Conservation (phyloP, 2,888 invertebrate genomes). For the Patella depressa region DNA sequence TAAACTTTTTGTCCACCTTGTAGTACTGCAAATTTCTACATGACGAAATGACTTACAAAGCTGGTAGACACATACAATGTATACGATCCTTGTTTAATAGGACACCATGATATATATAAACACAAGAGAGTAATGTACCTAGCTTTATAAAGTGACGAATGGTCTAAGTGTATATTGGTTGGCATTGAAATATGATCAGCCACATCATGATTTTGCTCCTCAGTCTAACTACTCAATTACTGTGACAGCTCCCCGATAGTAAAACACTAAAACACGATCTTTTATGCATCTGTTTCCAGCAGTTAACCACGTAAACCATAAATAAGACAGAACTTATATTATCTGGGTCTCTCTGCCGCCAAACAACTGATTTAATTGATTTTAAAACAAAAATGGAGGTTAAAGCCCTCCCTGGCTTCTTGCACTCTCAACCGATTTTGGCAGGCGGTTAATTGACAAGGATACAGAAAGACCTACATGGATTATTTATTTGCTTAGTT, state of each 20-base stretch:
- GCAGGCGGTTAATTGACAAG: too few species aligned
- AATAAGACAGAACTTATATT: constrained; percentile 11
- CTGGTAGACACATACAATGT: too few species aligned
- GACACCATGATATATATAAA: too few species aligned
- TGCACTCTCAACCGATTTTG: too few species aligned
- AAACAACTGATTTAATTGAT: constrained; percentile 4
- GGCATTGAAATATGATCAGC: constrained; percentile 23
- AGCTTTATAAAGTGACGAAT: constrained; percentile 4
- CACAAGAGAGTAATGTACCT: too few species aligned
- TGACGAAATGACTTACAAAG: too few species aligned
- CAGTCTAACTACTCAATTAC: constrained; percentile 27
- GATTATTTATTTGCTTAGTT: too few species aligned
- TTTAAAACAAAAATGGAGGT: constrained; percentile 9
- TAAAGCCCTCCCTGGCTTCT: neutral
- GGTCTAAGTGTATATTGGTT: constrained; percentile 2
- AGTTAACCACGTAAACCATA: constrained; percentile 5
- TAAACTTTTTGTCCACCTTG: too few species aligned
- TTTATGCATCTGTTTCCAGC: constrained; percentile 9
- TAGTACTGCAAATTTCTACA: too few species aligned
- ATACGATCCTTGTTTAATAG: too few species aligned
- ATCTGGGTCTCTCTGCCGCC: neutral
- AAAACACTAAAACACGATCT: neutral
- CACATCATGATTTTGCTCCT: constrained; percentile 18
- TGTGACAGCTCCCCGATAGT: constrained; percentile 18
- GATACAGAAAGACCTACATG: too few species aligned